Evolutionary conservation across 2,888 invertebrate species (phyloP).

Genomic region (Orthosia gracilis): DNA sequence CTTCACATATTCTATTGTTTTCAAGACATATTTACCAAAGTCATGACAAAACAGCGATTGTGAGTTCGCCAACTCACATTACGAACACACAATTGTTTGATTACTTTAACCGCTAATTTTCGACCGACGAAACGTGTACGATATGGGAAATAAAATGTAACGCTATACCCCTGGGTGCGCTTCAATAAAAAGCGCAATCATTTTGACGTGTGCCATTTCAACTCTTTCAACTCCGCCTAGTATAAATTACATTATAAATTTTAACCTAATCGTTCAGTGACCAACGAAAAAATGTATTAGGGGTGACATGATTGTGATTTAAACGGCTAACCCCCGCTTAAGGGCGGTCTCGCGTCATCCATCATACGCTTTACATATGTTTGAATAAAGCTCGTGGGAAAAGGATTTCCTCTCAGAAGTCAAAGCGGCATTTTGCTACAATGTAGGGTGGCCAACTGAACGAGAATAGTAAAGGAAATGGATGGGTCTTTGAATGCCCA

Average conservation of each 20-base stretch:
- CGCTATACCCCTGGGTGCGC: constrained; percentile 79
- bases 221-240: constrained; percentile 82
- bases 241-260: constrained; percentile 90
- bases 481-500: constrained; percentile 11
- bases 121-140: constrained; percentile 38
- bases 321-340: constrained; percentile 86
- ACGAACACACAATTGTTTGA: constrained; percentile 73
- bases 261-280: constrained; percentile 83
- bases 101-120: constrained; percentile 68
- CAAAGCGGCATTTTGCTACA: constrained; percentile 84
- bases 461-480: constrained; percentile 25
- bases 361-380: constrained; percentile 92
- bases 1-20: constrained; percentile 78
- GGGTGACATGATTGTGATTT: constrained; percentile 88
- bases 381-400: constrained; percentile 92
- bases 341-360: constrained; percentile 87
- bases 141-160: constrained; percentile 72
- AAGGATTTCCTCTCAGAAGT: constrained; percentile 91
- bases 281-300: constrained; percentile 87
- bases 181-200: constrained; percentile 87
- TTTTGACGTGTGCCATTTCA: constrained; percentile 86
- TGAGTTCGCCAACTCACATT: constrained; percentile 74
- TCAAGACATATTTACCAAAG: constrained; percentile 79
- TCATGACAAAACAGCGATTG: constrained; percentile 72
- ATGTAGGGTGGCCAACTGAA: constrained; percentile 76